phyloP scores from a whole-genome alignment of 2,113 vertebrate genomes.

The Python bivittatus region DNA sequence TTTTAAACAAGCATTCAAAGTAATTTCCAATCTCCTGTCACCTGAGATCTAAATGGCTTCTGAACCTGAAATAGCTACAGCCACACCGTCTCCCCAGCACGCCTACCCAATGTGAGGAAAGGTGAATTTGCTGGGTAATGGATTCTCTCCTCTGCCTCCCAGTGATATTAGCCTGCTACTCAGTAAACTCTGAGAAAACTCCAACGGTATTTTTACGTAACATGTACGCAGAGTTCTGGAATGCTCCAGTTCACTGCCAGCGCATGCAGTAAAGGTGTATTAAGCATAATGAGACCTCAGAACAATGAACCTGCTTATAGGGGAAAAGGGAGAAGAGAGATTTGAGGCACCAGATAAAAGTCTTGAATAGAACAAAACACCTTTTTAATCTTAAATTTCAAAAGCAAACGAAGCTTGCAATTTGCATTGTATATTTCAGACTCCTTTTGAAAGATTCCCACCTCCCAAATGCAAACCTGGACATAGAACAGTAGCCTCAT shows the following conservation, averaged over 20 bases:
- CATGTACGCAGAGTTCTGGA: neutral
- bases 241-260: neutral
- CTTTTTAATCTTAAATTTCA: neutral
- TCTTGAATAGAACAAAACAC: neutral
- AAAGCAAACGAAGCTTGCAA: neutral
- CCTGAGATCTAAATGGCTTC: conserved; percentile 48
- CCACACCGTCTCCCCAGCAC: neutral
- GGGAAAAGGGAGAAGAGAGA: neutral
- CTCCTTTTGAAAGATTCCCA: too few species aligned
- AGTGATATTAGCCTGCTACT: conserved; percentile 7
- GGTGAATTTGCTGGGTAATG: conserved; percentile 30
- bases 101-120: conserved; percentile 9
- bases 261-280: neutral
- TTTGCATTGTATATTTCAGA: neutral
- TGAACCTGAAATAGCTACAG: conserved; percentile 37
- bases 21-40: conserved; percentile 48
- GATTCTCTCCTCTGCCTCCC: neutral
- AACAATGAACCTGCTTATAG: neutral
- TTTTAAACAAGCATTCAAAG: conserved; percentile 58
- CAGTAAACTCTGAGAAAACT: conserved; percentile 28
- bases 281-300: neutral
- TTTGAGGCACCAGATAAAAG: neutral
- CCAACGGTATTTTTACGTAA: neutral
- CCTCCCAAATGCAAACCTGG: neutral
- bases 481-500: neutral